Evolutionary conservation across 2,113 vertebrate species (phyloP).

Genomic region (Spilogale gracilis): DNA sequence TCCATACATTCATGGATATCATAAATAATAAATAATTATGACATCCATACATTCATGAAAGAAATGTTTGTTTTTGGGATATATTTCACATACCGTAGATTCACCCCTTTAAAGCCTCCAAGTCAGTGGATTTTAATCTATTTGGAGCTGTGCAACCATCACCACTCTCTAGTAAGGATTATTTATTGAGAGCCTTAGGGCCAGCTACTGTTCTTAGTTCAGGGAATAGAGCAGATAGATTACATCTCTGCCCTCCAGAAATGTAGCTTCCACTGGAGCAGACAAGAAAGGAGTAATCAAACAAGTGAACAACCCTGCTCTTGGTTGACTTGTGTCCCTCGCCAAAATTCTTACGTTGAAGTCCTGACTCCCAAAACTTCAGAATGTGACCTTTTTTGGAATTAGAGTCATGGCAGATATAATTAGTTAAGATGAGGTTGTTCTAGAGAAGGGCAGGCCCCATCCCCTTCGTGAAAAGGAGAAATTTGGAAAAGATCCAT

Average conservation of each 20-base stretch:
- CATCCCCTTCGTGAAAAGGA: not conserved
- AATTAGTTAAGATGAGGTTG: slow-evolving; percentile 21
- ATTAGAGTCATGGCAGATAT: not conserved
- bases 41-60: not conserved
- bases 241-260: not conserved
- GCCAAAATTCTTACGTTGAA: not conserved
- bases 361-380: not conserved
- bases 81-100: not conserved
- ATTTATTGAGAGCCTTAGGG: not conserved
- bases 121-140: not conserved
- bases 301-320: not conserved
- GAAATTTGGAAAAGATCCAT: not conserved
- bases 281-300: not conserved
- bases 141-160: not conserved
- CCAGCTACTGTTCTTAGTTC: not conserved
- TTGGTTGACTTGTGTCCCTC: not conserved
- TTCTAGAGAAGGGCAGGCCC: too few relatives aligned
- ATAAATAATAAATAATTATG: not conserved
- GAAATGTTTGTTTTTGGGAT: not conserved
- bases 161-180: not conserved
- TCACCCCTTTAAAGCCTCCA: not conserved
- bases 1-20: not conserved
- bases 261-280: not conserved
- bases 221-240: not conserved
- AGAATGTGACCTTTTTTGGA: not conserved